Evolutionary conservation across 2,888 invertebrate species (phyloP), one percentile per base, ranked within the genome.

Genomic region (Habrosyne pyritoides): DNA sequence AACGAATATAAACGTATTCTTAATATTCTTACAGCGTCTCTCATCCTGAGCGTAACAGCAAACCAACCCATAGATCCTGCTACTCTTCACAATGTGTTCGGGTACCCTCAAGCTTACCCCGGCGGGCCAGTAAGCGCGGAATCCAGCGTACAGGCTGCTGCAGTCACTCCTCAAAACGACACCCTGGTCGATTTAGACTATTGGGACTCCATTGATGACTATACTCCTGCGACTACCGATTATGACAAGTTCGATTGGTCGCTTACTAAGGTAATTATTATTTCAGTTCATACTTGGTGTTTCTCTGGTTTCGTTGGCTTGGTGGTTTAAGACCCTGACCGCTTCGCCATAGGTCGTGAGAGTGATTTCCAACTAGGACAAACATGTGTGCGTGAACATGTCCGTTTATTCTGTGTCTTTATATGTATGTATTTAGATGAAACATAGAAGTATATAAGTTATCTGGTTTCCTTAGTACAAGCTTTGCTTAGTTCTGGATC

Each of bases 161-260:
- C 83, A 0, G 79, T 89, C 5, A 71, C 72, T 0, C 84, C 84
- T 0, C 52, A 53, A 0, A 81, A 77, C 46, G 75, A 55, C 0
- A 81, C 82, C 0, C 62, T 80, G 0, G 71, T 80, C 0, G 78
- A 79, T 57, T 67, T 70, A 0, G 84, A 86, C 57, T 81, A 85
- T 56, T 81, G 78, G 75, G 86, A 88, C 2, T 59, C 60, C 0
- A 53, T 59, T 0, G 84, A 87, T 24, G 64, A 71, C 4, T 88
- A 78, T 57, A 72, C 66, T 7, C 83, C 83, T 1, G 71, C 86
- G 0, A 54, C 69, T 0, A 66, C 76, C 2, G 87, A 90, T 55
- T 92, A 94, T 62, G 95, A 95, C 66, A 86, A 86, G 53, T 96
- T 96, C 73, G 95, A 96, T 57, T 95, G 95, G 95, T 91, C 91